Percentiles rank a stretch among this genome's conserved stretches.
Conservation (phyloP, 1,140 invertebrate species). For the Melipona quadrifasciata region DNA sequence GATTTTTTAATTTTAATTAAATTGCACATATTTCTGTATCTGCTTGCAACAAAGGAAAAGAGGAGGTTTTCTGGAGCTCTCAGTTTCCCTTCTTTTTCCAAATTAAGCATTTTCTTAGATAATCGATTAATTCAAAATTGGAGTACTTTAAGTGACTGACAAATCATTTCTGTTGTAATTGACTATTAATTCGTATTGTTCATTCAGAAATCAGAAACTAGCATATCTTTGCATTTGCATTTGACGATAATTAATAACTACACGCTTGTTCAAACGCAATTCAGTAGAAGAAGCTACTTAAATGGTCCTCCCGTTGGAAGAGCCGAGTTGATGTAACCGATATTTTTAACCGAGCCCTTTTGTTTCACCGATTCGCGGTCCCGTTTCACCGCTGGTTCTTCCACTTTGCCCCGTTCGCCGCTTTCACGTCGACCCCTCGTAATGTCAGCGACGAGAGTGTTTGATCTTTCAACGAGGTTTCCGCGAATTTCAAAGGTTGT, state of each 20-base stretch:
- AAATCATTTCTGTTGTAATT: background rate
- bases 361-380: constrained; percentile 34
- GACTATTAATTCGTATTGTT: background rate
- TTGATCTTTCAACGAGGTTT: constrained; percentile 27
- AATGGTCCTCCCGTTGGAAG: constrained; percentile 26
- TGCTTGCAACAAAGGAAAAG: background rate
- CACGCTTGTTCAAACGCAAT: no score
- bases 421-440: constrained; percentile 8
- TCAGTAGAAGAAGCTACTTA: constrained; percentile 16
- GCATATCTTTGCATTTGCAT: background rate
- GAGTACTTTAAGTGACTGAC: background rate
- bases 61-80: no score
- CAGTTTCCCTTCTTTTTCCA: background rate
- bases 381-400: constrained; percentile 30
- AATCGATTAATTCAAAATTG: background rate
- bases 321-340: constrained; percentile 66
- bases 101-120: background rate
- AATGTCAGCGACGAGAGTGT: constrained; percentile 8
- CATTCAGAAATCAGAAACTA: background rate
- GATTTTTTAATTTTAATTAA: background rate
- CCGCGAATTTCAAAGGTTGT: constrained; percentile 35
- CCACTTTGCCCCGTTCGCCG: constrained; percentile 1
- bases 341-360: constrained; percentile 65
- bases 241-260: background rate
- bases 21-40: background rate